Evolutionary conservation across 64 coral and sea anemone species (phyloP).

Genomic region (Pachyseris speciosa): DNA sequence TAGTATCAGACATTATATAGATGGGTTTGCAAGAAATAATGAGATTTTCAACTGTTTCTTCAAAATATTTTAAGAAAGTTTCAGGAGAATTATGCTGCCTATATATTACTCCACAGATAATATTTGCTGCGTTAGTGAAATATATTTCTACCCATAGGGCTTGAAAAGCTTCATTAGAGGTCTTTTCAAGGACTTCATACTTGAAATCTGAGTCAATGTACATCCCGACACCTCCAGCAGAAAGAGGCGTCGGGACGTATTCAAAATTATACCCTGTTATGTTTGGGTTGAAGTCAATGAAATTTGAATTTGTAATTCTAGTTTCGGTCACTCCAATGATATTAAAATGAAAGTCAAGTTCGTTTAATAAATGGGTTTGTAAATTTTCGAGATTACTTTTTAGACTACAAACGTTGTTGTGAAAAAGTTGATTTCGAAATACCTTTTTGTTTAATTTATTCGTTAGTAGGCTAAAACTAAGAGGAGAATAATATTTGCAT

Average conservation of each 20-base stretch:
- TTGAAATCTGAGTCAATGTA: constrained; percentile 6
- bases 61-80: not conserved
- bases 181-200: constrained; percentile 22
- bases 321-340: no score
- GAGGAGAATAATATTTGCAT: no score
- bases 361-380: no score
- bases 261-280: constrained; percentile 27
- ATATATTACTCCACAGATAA: constrained; percentile 21
- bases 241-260: constrained; percentile 33
- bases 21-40: not conserved
- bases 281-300: not conserved
- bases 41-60: not conserved
- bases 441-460: no score
- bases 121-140: not conserved
- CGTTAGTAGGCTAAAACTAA: no score
- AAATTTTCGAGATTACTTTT: no score
- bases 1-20: not conserved
- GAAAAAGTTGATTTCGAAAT: no score
- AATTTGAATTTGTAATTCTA: no score
- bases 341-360: no score
- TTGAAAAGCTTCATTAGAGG: constrained; percentile 42
- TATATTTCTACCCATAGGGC: constrained; percentile 15
- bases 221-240: constrained; percentile 40
- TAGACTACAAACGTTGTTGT: no score
- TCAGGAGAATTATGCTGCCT: constrained; percentile 15